Evolutionary conservation across 30 jellyfish, hydroid and myxozoan genomes (phyloP).

Genomic region (Aurelia aurita): DNA sequence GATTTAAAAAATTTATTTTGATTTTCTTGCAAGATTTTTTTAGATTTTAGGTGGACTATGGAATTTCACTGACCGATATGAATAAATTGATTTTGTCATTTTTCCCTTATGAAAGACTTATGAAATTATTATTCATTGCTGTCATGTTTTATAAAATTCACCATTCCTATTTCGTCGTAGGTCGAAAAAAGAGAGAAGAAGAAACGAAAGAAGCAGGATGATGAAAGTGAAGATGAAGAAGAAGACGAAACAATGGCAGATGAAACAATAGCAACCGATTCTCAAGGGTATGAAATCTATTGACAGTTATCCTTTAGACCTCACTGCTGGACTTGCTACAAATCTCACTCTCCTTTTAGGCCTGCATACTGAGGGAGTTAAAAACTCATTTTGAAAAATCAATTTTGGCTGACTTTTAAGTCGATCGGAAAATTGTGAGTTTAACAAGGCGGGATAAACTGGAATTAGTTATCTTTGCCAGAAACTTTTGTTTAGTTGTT

Average conservation of each 20-base stretch:
- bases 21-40: too few species aligned
- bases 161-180: background rate
- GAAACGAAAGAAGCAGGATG: conserved; percentile 43
- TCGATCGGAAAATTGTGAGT: too few species aligned
- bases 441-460: too few species aligned
- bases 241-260: conserved; percentile 64
- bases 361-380: too few species aligned
- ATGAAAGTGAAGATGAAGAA: conserved; percentile 71
- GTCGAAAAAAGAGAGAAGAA: conserved; percentile 70
- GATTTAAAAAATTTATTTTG: too few species aligned
- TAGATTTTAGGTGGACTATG: too few species aligned
- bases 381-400: too few species aligned
- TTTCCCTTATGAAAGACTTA: background rate
- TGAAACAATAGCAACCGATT: conserved; percentile 38
- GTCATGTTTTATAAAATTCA: background rate
- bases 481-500: too few species aligned
- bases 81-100: background rate
- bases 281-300: conserved; percentile 38
- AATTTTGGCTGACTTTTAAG: too few species aligned
- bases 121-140: background rate
- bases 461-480: too few species aligned
- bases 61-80: too few species aligned
- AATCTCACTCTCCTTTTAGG: too few species aligned
- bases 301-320: background rate
- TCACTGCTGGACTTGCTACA: background rate